Evolutionary conservation across 2,797 vertebrate genomes (phyloP).

Genomic region (Distichodus sexfasciatus): DNA sequence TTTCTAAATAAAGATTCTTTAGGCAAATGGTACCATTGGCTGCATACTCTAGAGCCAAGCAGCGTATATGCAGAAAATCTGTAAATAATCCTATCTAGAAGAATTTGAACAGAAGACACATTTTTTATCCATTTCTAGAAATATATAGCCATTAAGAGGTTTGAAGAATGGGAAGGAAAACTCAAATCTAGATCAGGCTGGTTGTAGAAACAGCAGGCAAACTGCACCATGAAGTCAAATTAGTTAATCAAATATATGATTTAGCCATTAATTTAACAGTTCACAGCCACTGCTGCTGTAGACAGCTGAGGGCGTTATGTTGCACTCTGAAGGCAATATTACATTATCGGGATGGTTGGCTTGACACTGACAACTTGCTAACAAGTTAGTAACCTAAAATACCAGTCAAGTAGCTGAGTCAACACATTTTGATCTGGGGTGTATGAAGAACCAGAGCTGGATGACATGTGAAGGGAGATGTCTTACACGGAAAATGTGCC

Average conservation of each 20-base stretch:
- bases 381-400: conserved; percentile 54
- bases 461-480: conserved; percentile 5
- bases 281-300: conserved; percentile 17
- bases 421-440: conserved; percentile 33
- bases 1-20: conserved; percentile 57
- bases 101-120: background rate
- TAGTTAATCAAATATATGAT: background rate
- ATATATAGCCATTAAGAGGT: too few species aligned
- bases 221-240: too few species aligned
- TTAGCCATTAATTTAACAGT: background rate
- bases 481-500: background rate
- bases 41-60: background rate
- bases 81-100: background rate
- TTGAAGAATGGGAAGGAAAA: too few species aligned
- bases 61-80: background rate
- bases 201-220: too few species aligned
- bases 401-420: conserved; percentile 32
- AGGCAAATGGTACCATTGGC: conserved; percentile 33
- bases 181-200: too few species aligned
- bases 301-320: conserved; percentile 34
- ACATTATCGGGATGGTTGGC: conserved; percentile 31
- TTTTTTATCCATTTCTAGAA: too few species aligned
- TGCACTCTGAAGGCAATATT: conserved; percentile 31
- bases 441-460: conserved; percentile 11
- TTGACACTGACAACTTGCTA: conserved; percentile 50